A percentile compares a stretch with the other conserved stretches of the same genome.
Evolutionary conservation across 2,888 invertebrate genomes (phyloP).

Genomic region (Scaeva pyrastri): DNA sequence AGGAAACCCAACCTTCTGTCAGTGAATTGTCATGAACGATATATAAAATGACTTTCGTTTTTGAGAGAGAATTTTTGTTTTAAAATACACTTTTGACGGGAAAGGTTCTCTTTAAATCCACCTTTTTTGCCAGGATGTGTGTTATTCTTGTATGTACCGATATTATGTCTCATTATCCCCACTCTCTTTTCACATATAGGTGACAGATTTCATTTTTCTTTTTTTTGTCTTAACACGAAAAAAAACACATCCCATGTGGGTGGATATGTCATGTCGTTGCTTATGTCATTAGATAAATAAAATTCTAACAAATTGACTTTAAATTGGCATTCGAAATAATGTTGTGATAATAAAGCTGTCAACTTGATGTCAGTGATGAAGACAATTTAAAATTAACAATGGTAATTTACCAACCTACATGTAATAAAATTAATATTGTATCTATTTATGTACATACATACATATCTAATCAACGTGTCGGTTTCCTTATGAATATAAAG

Average conservation of each 20-base stretch:
- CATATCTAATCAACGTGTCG: too few relatives aligned
- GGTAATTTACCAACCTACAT: constrained; percentile 54
- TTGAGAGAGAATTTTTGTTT: neutral
- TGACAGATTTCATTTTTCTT: neutral
- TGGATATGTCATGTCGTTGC: constrained; percentile 13
- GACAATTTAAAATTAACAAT: constrained; percentile 49
- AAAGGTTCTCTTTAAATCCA: neutral
- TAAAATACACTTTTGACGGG: neutral
- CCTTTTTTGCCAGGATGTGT: too few relatives aligned
- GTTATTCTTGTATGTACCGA: neutral
- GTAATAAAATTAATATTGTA: constrained; percentile 6
- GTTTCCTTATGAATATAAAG: neutral
- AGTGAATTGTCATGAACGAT: neutral
- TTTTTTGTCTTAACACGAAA: neutral
- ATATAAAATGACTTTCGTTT: constrained; percentile 17
- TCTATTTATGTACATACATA: neutral
- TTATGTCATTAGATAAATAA: constrained; percentile 31
- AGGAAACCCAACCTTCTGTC: constrained; percentile 31
- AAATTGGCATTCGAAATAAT: constrained; percentile 51
- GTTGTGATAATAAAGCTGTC: constrained; percentile 49
- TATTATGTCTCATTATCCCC: constrained; percentile 8
- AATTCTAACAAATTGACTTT: constrained; percentile 58
- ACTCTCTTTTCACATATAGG: neutral
- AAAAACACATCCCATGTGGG: constrained; percentile 1
- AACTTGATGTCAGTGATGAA: constrained; percentile 1